Evolutionary conservation across 2,797 vertebrate genomes (phyloP), one percentile per base, ranked within the genome.

Genomic region (Oophaga sylvatica): DNA sequence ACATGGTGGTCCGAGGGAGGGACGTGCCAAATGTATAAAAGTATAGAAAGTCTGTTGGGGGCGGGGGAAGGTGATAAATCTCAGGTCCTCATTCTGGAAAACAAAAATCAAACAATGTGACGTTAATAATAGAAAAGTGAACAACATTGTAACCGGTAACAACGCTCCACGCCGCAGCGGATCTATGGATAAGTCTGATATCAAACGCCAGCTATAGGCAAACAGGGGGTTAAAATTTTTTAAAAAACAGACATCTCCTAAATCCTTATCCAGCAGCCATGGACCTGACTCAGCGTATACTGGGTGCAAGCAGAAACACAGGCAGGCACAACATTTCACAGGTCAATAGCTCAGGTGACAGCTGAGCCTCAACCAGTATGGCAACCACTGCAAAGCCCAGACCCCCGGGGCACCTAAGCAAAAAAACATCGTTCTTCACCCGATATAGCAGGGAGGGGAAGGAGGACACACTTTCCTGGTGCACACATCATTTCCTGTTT

Each of bases 1-100:
- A 99, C 98, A 99, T 99, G 90, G 93, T 97, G 77, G 65, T 76
- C 57, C n/a, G 57, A n/a, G 63, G 80, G 82, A 76, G 75, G 87
- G 31, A 31, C 13, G 67, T 45, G 63, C 71, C 71, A 71, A 62
- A 20, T 62, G 60, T 79, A 80, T n/a, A 80, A 48, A 75, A 57
- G 68, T 73, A 75, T 20, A 65, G 78, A 80, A 12, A 13, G 60
- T 56, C 15, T 84, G 60, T 60, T 16, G 13, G 71, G 80, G 48
- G 5, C 3, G 48, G 48, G 48, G 48, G 48, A 7, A 53, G 75
- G 53, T 53, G 57, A 48, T 48, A 31, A 60, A 59, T 22, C 67
- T 83, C 81, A 88, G 87, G 71, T 83, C 75, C 15, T 65, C 80
- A 77, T 87, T 81, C 86, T 87, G 80, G 10, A 81, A 45, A 65